Percentiles rank a stretch among this genome's conserved stretches.
These are phyloP conservation scores for Proterorhinus semilunaris DNA, from an alignment of 2,113 vertebrate species.

Conservation along the genomic window DNA sequence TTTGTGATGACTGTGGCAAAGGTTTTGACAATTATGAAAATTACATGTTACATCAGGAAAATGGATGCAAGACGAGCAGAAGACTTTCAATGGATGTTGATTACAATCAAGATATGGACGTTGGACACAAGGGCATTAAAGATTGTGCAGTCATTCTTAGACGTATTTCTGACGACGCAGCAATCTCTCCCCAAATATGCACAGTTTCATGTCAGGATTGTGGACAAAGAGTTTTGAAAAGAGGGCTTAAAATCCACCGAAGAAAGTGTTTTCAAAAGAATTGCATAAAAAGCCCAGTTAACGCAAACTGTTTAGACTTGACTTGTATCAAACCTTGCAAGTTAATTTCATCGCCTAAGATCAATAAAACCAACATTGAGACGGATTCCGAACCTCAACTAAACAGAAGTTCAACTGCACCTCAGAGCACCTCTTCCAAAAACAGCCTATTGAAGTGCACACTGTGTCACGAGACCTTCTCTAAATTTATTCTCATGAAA, in stretches of 20 bases:
- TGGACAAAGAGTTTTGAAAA: slow-evolving; percentile 29
- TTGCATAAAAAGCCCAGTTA: not conserved
- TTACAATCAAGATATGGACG: not conserved
- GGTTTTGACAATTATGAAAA: slow-evolving; percentile 9
- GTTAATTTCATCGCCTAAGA: not conserved
- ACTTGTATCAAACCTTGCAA: slow-evolving; percentile 1
- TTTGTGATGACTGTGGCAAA: slow-evolving; percentile 9
- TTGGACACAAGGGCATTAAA: not conserved
- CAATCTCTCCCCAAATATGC: not conserved
- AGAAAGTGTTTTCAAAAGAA: slow-evolving; percentile 8
- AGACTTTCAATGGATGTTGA: not conserved
- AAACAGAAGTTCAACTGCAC: slow-evolving; percentile 2
- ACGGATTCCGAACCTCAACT: not conserved
- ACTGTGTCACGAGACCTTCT: slow-evolving; percentile 34
- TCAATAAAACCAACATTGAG: not conserved
- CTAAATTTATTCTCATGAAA: slow-evolving; percentile 16
- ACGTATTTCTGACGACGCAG: not conserved
- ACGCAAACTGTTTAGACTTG: not conserved
- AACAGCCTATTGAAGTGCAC: slow-evolving; percentile 22
- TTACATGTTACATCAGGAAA: slow-evolving; percentile 4
- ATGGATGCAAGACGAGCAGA: slow-evolving; percentile 2
- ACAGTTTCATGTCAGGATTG: slow-evolving; percentile 17
- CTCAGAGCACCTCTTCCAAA: not conserved
- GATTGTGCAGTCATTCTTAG: not conserved
- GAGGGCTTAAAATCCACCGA: slow-evolving; percentile 26